Base-by-base conservation (phyloP, 30 jellyfish, hydroid and myxozoan species). In the Rhopilema esculentum region DNA sequence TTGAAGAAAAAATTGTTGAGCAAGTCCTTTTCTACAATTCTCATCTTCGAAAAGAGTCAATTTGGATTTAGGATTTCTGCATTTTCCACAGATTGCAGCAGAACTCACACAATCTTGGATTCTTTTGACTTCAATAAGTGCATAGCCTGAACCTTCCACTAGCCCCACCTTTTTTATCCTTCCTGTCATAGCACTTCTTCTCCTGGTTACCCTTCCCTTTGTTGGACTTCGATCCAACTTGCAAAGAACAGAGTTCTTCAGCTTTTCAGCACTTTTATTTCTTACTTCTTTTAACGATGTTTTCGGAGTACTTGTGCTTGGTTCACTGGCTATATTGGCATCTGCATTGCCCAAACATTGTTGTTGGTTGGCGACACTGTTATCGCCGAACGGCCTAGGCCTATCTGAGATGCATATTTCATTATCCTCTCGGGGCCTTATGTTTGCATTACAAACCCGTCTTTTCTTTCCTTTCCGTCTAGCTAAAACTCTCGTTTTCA, bases 171-270 rank as follows among this genome's bases (percentile, higher is more conserved):
- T 72, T 15, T 27, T 72, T 64, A 66, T 22, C 9, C 8, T 32
- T 22, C 83, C 29, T 22, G 66, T 66, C 83, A 30, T 72, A 64
- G 29, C 16, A 30, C 32, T 30, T 12, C 22, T 72, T n/a, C 69
- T 19, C 22, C 83, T 72, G 31, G 83, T 72, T 53, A 32, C 21
- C 33, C 77, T 67, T 31, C 83, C 83, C 23, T 72, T 72, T 21
- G 48, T 4, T 25, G 83, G 83, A 27, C 83, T 72, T n/a, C n/a
- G n/a, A n/a, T n/a, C n/a, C n/a, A n/a, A n/a, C 29, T 72, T 72
- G 12, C 23, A 30, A 16, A 30, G 66, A 12, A 4, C 32, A 4
- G 83, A 72, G 48, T 72, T 33, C 49, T 72, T 33, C 68, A 72
- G 83, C 66, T 72, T 72, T 21, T 72, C 83, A 15, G 32, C 69